Evolutionary conservation across 2,888 invertebrate species (phyloP).

Genomic region (Copidosoma aretas): DNA sequence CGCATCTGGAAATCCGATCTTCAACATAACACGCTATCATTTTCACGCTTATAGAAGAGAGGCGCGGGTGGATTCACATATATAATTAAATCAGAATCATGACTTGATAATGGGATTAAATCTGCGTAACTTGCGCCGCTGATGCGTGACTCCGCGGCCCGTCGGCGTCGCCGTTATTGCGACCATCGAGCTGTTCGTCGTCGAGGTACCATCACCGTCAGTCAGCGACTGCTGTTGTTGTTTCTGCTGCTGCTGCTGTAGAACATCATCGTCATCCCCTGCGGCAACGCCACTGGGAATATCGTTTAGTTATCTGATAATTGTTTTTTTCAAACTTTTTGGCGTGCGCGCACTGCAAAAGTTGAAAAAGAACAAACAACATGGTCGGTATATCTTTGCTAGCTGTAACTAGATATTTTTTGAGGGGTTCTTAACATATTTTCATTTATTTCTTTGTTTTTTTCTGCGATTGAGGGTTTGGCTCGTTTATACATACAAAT

Average conservation of each 20-base stretch:
- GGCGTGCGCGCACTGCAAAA: conserved; percentile 61
- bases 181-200: too few species aligned
- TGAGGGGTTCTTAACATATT: neutral
- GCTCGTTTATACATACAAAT: neutral
- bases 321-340: conserved; percentile 62
- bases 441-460: neutral
- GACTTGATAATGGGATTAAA: conserved; percentile 59
- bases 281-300: conserved; percentile 61
- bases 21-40: too few species aligned
- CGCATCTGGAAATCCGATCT: too few species aligned
- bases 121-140: conserved; percentile 59
- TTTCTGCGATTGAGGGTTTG: neutral
- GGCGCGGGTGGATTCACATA: too few species aligned
- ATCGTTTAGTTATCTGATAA: conserved; percentile 64
- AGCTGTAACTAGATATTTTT: neutral
- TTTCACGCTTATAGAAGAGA: too few species aligned
- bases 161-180: conserved; percentile 48
- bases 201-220: neutral
- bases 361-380: conserved; percentile 39
- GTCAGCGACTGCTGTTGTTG: neutral
- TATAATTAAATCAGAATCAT: conserved; percentile 33
- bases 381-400: conserved; percentile 27
- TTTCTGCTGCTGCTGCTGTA: neutral
- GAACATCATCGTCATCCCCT: conserved; percentile 27
- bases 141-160: conserved; percentile 53